A percentile compares a stretch with the other conserved stretches of the same genome.
Evolutionary conservation across 37 sponge, comb jelly and placozoan species (phyloP).

Genomic region (Diacarnus erythraeanus): DNA sequence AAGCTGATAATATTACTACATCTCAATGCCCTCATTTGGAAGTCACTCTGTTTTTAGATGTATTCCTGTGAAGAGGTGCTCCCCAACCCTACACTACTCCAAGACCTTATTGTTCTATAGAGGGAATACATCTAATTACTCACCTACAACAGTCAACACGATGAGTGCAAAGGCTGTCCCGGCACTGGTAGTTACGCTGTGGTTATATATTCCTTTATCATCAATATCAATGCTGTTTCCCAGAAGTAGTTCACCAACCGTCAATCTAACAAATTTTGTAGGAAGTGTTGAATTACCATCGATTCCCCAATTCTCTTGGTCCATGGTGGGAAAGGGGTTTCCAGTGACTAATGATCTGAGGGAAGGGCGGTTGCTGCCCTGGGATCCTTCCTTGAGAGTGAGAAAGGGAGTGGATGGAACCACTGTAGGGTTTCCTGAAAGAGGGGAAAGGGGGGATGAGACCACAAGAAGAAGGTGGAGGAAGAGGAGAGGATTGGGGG

Average conservation of each 20-base stretch:
- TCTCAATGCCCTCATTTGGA: too few species aligned
- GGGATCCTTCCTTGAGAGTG: neutral
- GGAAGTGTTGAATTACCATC: neutral
- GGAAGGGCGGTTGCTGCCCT: neutral
- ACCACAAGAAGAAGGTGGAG: too few species aligned
- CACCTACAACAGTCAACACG: conserved; percentile 8
- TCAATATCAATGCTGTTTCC: neutral
- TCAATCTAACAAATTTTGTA: neutral
- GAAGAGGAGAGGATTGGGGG: too few species aligned
- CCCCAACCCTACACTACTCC: too few species aligned
- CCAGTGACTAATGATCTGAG: neutral
- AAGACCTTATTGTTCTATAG: too few species aligned
- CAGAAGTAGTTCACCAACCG: neutral
- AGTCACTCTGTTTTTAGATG: too few species aligned
- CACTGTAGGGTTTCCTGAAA: neutral
- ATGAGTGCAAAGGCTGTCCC: conserved; percentile 17
- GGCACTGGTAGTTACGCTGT: conserved; percentile 19
- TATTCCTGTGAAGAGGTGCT: too few species aligned
- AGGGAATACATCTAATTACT: neutral
- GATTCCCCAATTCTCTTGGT: neutral
- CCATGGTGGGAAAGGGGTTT: neutral
- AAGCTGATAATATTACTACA: too few species aligned
- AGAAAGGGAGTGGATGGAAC: neutral
- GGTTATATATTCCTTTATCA: conserved; percentile 9
- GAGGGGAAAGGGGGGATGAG: neutral